Evolutionary conservation across 2,888 invertebrate genomes (phyloP), one percentile per base, ranked within the genome.

Genomic region (Leucophenga montana): DNA sequence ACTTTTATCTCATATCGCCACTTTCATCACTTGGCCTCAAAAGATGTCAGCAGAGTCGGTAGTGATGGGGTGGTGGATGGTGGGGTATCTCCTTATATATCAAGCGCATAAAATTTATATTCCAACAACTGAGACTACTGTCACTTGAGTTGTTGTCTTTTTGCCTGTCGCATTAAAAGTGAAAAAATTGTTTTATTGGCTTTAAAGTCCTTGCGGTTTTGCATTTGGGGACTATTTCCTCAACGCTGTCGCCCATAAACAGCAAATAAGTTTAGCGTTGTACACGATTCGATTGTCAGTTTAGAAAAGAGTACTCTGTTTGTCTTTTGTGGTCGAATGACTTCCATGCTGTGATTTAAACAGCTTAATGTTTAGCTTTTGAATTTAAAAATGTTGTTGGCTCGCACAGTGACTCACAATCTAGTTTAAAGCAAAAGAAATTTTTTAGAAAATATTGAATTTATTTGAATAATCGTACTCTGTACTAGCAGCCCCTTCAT

Each of bases 141-240:
- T 75, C 78, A 82, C 81, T 85, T 83, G 76, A 82, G 62, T 11
- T 9, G 46, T 13, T 64, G 62, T 64, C 62, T 46, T 48, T 64
- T 46, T 48, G 13, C 5, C n/a, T n/a, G 50, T 50, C 50, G 16
- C 18, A 16, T 50, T 50, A 50, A 69, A 74, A 75, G 71, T 27
- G 27, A 83, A 80, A 78, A 85, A 86, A 86, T 83, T 83, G 85
- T 85, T 86, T 87, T 87, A 86, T 86, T 86, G 86, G 86, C 86
- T 86, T 87, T 85, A 86, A 85, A 83, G 78, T 80, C 78, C 79
- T 74, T 75, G 72, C 79, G 72, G 73, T 59, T 70, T 71, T 76
- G 14, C 13, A 27, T 11, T 56, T 13, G 27, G 22, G 13, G 56
- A 14, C 14, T 53, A 16, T 16, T n/a, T 18, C 22, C 27, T 56